Base-by-base conservation (phyloP, 2,888 invertebrate genomes). In the Teleiodes luculella region DNA sequence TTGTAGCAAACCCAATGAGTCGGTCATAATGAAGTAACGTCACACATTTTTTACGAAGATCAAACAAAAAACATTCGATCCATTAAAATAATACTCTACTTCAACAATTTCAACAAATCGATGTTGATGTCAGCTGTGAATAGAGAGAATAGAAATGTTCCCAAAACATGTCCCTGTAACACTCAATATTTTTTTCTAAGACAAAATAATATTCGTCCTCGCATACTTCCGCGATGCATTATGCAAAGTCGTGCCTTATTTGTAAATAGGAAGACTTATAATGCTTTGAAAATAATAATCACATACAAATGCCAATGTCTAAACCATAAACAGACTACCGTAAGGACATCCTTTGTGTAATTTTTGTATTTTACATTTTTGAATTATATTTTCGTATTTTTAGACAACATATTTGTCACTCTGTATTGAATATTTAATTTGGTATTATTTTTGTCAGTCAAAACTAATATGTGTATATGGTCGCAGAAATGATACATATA, bases 251-350 rank as follows among this genome's bases (percentile, higher is more conserved):
- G 24, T 24, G 2, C 33, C 33, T 8, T 33, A 33, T 33, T 8
- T 11, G 33, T 33, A 11, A 18, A 33, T 36, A 53, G 53, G 50
- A 56, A 46, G 24, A 24, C 24, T 24, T n/a, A n/a, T n/a, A 6
- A 24, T 24, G 24, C 24, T 24, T 24, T 24, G 24, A 24, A 24
- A 24, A 24, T 24, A 24, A 24, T 47, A 3, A 39, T 10, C 30
- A 53, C 20, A 28, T 52, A 53, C 20, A 28, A 48, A 35, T 57
- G 56, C 53, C 56, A 52, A 48, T 54, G 51, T 31, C 51, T 35
- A 24, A 14, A 36, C 31, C 49, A 14, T 51, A n/a, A 24, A 30
- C 50, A 52, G 37, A 14, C 14, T 28, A 4, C 3, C 24, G 24
- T 24, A 6, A 3, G 24, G 24, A 24, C 24, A 24, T 24, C 24